Evolutionary conservation across 2,888 invertebrate genomes (phyloP).

Genomic region (Physocephala rufipes): DNA sequence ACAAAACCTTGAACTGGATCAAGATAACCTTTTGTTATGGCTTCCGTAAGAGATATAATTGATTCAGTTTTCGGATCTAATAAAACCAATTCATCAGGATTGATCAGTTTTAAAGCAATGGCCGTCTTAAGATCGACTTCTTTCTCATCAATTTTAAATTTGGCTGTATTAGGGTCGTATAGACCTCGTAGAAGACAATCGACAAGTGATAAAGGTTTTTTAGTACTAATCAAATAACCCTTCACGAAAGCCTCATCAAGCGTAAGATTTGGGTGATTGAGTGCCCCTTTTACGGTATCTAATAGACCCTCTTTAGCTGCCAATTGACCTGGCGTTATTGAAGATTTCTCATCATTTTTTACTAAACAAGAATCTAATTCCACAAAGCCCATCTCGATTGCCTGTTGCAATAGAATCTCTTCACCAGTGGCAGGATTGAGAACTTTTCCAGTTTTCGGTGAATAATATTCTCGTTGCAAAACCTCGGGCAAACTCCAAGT

Average conservation of each 20-base stretch:
- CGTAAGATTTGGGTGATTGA: conserved; percentile 76
- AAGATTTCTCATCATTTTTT: conserved; percentile 76
- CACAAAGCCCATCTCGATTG: conserved; percentile 76
- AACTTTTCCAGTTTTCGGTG: conserved; percentile 76
- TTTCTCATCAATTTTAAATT: conserved; percentile 75
- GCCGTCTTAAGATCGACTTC: conserved; percentile 79
- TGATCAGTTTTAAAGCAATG: conserved; percentile 78
- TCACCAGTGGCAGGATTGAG: conserved; percentile 81
- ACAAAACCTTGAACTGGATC: conserved; percentile 84
- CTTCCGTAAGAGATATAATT: conserved; percentile 81
- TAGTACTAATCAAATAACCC: conserved; percentile 81
- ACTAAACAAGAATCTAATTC: conserved; percentile 78
- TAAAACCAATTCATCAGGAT: conserved; percentile 79
- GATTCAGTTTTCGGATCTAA: conserved; percentile 83
- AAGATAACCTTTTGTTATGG: conserved; percentile 79
- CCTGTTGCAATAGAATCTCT: conserved; percentile 78
- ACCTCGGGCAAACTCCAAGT: conserved; percentile 78
- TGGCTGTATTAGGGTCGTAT: conserved; percentile 79
- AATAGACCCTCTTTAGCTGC: conserved; percentile 77
- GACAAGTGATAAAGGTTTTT: conserved; percentile 83
- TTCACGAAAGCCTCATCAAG: conserved; percentile 83
- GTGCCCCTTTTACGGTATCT: conserved; percentile 75
- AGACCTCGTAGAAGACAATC: conserved; percentile 83
- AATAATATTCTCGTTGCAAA: conserved; percentile 80
- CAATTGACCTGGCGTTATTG: conserved; percentile 74